Evolutionary conservation across 1,140 invertebrate species (phyloP).

Genomic region (Cotesia vestalis): DNA sequence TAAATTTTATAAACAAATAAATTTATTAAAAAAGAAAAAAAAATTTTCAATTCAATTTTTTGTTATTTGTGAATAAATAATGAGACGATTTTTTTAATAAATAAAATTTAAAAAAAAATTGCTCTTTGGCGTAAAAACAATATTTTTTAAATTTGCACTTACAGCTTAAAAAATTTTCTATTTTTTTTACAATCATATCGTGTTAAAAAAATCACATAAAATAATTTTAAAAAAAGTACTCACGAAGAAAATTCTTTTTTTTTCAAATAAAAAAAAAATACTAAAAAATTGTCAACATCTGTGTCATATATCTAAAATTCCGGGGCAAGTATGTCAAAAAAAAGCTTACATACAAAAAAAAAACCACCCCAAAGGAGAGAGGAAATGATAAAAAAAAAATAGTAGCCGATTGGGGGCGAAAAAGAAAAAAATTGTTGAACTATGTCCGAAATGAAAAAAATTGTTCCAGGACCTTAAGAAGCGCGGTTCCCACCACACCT

Average conservation of each 20-base stretch:
- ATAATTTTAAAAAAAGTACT: too few relatives aligned
- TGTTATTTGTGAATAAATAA: too few relatives aligned
- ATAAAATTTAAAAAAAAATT: too few relatives aligned
- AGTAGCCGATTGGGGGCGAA: conserved; percentile 15
- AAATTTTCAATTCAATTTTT: too few relatives aligned
- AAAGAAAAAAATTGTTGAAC: conserved; percentile 48
- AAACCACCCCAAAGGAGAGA: conserved; percentile 10
- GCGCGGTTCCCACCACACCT: conserved; percentile 63
- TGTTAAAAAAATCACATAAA: too few relatives aligned
- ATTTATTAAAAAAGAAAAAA: too few relatives aligned
- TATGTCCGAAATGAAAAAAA: conserved; percentile 58
- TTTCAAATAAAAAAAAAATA: not conserved
- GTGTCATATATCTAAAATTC: not conserved
- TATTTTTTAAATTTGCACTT: too few relatives aligned
- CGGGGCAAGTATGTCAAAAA: too few relatives aligned
- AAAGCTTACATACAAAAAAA: too few relatives aligned
- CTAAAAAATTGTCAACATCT: conserved; percentile 1
- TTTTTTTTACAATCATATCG: not conserved
- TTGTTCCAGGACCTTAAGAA: conserved; percentile 67
- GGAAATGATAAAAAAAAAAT: conserved; percentile 27
- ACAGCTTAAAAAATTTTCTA: not conserved
- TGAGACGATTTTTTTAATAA: too few relatives aligned
- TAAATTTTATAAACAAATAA: too few relatives aligned
- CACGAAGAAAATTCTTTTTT: not conserved
- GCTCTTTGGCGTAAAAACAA: too few relatives aligned